Conservation (phyloP, 1,140 invertebrate species). For the Lamellibrachia luymesi region DNA sequence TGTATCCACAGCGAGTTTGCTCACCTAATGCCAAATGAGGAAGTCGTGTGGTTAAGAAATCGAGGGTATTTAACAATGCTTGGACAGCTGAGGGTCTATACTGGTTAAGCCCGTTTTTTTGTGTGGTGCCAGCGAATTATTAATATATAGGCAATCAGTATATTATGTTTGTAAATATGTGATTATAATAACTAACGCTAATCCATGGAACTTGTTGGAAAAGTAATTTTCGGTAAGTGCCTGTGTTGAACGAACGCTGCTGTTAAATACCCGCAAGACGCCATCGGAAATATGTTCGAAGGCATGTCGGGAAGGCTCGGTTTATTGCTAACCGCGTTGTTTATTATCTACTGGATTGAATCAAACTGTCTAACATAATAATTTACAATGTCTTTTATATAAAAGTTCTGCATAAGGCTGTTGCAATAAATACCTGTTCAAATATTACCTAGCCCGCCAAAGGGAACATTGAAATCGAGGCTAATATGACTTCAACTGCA, state of each 20-base stretch:
- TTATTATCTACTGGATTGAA: neutral
- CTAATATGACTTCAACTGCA: too few relatives aligned
- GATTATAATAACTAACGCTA: too few relatives aligned
- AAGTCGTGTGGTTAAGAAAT: neutral
- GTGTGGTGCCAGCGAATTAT: neutral
- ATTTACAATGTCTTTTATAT: too few relatives aligned
- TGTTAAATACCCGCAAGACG: neutral
- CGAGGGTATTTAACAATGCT: neutral
- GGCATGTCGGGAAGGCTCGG: neutral
- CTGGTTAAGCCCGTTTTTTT: neutral
- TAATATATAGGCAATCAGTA: neutral
- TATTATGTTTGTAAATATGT: too few relatives aligned
- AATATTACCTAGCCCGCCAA: too few relatives aligned
- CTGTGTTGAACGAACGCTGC: neutral
- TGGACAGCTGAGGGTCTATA: neutral
- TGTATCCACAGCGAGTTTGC: neutral
- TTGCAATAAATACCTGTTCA: too few relatives aligned
- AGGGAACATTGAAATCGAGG: too few relatives aligned
- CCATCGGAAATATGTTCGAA: neutral
- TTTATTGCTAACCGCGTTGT: neutral
- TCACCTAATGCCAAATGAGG: neutral
- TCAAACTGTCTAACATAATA: too few relatives aligned
- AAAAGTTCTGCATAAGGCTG: too few relatives aligned
- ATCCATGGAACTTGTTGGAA: neutral
- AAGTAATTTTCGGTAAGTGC: neutral